phyloP scores from a whole-genome alignment of 2,797 vertebrate species.

The Takifugu ocellatus region DNA sequence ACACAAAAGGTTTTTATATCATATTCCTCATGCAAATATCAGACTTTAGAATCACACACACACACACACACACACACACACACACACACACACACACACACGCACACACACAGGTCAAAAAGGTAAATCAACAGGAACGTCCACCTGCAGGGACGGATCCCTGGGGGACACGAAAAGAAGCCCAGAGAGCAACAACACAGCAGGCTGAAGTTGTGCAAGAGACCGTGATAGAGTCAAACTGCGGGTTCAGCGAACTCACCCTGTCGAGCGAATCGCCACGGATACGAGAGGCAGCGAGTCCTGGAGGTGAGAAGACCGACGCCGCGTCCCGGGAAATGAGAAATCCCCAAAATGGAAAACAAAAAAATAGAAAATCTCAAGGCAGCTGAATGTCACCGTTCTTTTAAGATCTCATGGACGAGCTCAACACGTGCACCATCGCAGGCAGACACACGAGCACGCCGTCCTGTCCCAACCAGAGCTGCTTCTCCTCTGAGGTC shows the following conservation, averaged over 20 bases:
- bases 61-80: constrained; percentile 1
- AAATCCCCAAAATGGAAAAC: not conserved
- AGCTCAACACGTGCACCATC: constrained; percentile 1
- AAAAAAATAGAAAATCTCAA: not conserved
- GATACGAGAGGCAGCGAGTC: constrained; percentile 26
- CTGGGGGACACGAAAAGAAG: too few relatives aligned
- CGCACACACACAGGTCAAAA: constrained; percentile 16
- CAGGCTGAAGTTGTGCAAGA: constrained; percentile 20
- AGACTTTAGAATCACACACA: constrained; percentile 24
- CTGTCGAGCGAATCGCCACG: constrained; percentile 51
- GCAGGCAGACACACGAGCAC: too few relatives aligned
- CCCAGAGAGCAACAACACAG: constrained; percentile 4
- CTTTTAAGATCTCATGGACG: constrained; percentile 26
- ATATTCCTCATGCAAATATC: constrained; percentile 36
- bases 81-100: constrained; percentile 12
- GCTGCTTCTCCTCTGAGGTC: constrained; percentile 34
- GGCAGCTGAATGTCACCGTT: not conserved
- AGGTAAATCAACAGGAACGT: constrained; percentile 25
- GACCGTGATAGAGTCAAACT: constrained; percentile 6
- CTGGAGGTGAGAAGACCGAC: constrained; percentile 20
- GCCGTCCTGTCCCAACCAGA: constrained; percentile 12
- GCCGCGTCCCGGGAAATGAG: constrained; percentile 5
- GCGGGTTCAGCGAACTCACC: constrained; percentile 56
- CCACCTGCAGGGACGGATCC: constrained; percentile 15
- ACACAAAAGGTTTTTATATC: constrained; percentile 22